Base-by-base conservation (phyloP, 2,888 invertebrate species). In the Trypoxylon attenuatum region DNA sequence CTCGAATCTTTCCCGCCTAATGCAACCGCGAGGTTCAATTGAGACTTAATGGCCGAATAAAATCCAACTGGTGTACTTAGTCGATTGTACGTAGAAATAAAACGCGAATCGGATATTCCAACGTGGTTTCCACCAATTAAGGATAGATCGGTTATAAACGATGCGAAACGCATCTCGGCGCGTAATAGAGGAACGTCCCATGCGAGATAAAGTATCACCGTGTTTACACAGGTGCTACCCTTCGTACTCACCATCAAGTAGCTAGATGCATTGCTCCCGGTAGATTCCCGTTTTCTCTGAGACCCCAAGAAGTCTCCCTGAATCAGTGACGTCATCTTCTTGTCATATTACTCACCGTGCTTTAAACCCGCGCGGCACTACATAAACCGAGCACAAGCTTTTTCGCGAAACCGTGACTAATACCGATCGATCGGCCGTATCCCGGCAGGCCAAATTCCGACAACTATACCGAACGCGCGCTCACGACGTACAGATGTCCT, bases 191-290 rank as follows among this genome's bases (percentile, higher is more conserved):
- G n/a, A 33, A 13, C 33, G 13, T 33, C 33, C 13, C n/a, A 1
- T 5, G 33, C 29, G 13, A 13, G 33, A 33, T 33, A 33, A 33
- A 33, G 10, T n/a, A 33, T 25, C 25, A 8, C 5, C 25, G 4
- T 4, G 25, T 25, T 25, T 2, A 41, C 16, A 8, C 1, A 8
- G 23, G n/a, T 22, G 19, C 13, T 27, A n/a, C 38, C 2, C 0
- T 5, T 39, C 19, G 29, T 33, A 79, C 83, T 82, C 71, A 85
- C 84, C 75, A 84, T 66, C 49, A 84, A 76, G 60, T 85, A 85
- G 66, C 84, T 85, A 49, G 85, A 85, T 22, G 85, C 82, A 76
- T 82, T 85, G 72, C 85, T 85, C 65, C 81, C 78, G 49, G 76
- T 84, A 18, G 85, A 85, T 63, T 85, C 85, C 63, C 85, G 78